Evolutionary conservation across 2,113 vertebrate species (phyloP), one percentile per base, ranked within the genome.

Genomic region (Strigops habroptila): DNA sequence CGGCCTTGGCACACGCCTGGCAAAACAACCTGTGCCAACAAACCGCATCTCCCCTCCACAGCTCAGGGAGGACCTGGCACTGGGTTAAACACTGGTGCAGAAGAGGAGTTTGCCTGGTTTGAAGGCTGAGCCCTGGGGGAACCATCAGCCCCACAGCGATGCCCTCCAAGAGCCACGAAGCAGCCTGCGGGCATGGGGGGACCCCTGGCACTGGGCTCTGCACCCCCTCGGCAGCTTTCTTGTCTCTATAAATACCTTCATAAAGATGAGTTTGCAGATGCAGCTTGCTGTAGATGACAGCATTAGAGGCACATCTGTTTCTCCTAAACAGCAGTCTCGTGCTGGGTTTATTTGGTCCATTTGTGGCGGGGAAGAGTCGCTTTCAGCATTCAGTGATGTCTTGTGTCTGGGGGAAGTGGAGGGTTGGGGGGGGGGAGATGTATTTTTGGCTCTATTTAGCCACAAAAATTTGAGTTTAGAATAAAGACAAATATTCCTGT

Each of bases 391-490:
- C 77, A 63, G 93, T 65, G 92, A 82, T 73, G 85, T 82, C 88
- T 94, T 24, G 6, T 73, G 94, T 93, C 91, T 95, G 93, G 82
- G 65, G 94, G 76, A 81, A 81, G 70, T 24, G 81, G 41, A 4
- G 65, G 15, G 24, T 53, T 31, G 7, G 16, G 31, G 44, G n/a
- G 55, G n/a, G 65, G 25, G 13, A 85, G 62, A 62, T 76, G 22
- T 94, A 96, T 96, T 97, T 95, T 96, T 87, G 92, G 91, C 67
- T 91, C 65, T 82, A 33, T 76, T 87, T 91, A 91, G 90, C 93
- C 95, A 82, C 91, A 96, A 92, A 89, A 94, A 93, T 92, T 85
- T 93, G 77, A 74, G 14, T 80, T 93, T 88, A 84, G 83, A 91
- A 86, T 93, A 91, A 95, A 96, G 86, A 80, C 41, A 95, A 94